Evolutionary conservation across 2,797 vertebrate species (phyloP).

Genomic region (Taeniopygia guttata): DNA sequence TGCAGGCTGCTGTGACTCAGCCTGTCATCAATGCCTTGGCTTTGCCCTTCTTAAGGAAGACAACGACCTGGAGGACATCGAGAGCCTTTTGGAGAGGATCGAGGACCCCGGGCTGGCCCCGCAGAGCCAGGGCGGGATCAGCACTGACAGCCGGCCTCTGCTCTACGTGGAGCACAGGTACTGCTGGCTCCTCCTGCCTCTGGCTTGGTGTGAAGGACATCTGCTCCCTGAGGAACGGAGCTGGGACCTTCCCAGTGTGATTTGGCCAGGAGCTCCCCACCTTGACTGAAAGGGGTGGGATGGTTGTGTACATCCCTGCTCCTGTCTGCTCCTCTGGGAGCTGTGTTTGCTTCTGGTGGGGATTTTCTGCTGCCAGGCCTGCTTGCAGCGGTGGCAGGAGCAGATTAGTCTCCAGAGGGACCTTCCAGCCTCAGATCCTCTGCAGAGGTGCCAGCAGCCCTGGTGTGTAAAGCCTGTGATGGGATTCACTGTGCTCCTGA

Average conservation of each 20-base stretch:
- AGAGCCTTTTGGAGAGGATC: conserved; percentile 85
- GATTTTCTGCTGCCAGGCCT: not conserved
- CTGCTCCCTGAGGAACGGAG: fast-evolving
- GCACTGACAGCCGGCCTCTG: conserved; percentile 76
- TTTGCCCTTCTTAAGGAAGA: conserved; percentile 66
- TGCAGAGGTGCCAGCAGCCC: not conserved
- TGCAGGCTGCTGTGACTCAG: not conserved
- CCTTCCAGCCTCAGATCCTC: not conserved
- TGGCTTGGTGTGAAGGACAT: fast-evolving
- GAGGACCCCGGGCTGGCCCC: conserved; percentile 77
- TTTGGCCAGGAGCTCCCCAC: not conserved
- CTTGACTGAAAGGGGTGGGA: no score
- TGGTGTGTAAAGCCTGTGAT: not conserved
- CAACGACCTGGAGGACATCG: conserved; percentile 81
- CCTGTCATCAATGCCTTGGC: not conserved
- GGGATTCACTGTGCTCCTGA: fast-evolving
- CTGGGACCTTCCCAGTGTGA: not conserved
- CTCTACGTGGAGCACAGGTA: conserved; percentile 95
- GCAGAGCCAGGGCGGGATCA: conserved; percentile 72
- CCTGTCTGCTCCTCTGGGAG: fast-evolving
- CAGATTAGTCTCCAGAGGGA: not conserved
- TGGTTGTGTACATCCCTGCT: not conserved
- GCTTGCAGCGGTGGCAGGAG: not conserved
- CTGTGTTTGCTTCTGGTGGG: not conserved
- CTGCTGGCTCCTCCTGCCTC: not conserved